Evolutionary conservation across 2,888 invertebrate species (phyloP), one percentile per base, ranked within the genome.

Genomic region (Rhodophaea formosa): DNA sequence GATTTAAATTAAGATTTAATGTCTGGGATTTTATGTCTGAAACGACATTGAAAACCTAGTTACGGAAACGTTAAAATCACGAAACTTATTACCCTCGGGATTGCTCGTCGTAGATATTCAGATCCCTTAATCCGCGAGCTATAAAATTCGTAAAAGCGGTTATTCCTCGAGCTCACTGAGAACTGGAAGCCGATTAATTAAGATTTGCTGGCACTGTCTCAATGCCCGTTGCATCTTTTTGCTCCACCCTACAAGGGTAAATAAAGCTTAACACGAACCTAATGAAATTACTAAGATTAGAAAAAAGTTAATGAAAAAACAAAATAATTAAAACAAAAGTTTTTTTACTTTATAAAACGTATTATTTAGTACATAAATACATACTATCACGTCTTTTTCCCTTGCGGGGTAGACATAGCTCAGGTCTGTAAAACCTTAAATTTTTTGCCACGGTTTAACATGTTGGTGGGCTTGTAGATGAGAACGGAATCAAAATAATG

Each of bases 131-230:
- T 71, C 69, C 64, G 53, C 60, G 66, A 61, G 65, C 67, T 68
- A 65, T 67, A 69, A 70, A 70, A 69, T 68, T 65, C 63, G 59
- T 59, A 58, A 57, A 60, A 61, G 49, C 67, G 56, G 65, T 67
- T 67, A 70, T 68, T 68, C 65, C 65, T 59, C 65, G 65, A 65
- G 60, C 64, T 62, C 61, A 64, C 65, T 63, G 68, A 66, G 62
- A 67, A 64, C 65, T 63, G 59, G 58, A 62, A 65, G 66, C 60
- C 68, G 68, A 70, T 71, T 71, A 71, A 70, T 69, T 71, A 69
- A 67, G 67, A 66, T 65, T 63, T 59, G 61, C 57, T 56, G 62
- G 60, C 46, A 59, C 59, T 23, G 23, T 46, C 16, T 46, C 8
- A 3, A 12, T 46, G 23, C 23, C 8, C 23, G n/a, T 12, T 23